Conservation (phyloP, 2,888 invertebrate genomes). For the Zaprionus obscuricornis region DNA sequence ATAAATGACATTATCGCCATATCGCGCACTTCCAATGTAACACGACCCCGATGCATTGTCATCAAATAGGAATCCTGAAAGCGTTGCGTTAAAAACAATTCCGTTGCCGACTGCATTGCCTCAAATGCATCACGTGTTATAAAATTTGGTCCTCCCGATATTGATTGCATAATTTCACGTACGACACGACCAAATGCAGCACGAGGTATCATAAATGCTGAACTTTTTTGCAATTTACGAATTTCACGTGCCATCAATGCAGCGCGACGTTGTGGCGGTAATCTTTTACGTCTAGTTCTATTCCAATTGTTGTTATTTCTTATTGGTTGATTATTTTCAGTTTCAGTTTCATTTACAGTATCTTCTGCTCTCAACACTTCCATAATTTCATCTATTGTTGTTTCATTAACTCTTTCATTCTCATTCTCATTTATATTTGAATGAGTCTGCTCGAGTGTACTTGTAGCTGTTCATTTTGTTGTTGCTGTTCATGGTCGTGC, state of each 20-base stretch:
- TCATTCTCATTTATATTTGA: too few species aligned
- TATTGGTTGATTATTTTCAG: too few species aligned
- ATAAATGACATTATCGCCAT: constrained; percentile 83
- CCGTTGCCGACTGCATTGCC: constrained; percentile 83
- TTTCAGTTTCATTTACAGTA: too few species aligned
- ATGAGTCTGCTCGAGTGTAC: too few species aligned
- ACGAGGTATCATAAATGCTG: constrained; percentile 30
- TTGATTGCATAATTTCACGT: constrained; percentile 9
- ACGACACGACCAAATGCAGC: constrained; percentile 25
- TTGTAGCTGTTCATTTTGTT: too few species aligned
- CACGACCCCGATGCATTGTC: constrained; percentile 83
- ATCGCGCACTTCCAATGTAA: constrained; percentile 83
- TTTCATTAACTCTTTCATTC: too few species aligned
- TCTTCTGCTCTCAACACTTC: too few species aligned
- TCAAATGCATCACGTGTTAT: constrained; percentile 21
- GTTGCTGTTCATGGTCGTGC: too few species aligned
- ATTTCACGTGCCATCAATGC: constrained; percentile 8
- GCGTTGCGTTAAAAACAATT: constrained; percentile 84
- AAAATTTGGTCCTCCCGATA: neutral
- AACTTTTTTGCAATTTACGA: neutral
- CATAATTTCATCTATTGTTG: too few species aligned
- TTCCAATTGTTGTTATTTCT: too few species aligned
- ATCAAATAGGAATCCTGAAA: constrained; percentile 84
- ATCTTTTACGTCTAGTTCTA: too few species aligned
- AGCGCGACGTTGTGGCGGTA: too few species aligned